Conservation (phyloP, 1,140 invertebrate genomes). For the Heliconius melpomene region DNA sequence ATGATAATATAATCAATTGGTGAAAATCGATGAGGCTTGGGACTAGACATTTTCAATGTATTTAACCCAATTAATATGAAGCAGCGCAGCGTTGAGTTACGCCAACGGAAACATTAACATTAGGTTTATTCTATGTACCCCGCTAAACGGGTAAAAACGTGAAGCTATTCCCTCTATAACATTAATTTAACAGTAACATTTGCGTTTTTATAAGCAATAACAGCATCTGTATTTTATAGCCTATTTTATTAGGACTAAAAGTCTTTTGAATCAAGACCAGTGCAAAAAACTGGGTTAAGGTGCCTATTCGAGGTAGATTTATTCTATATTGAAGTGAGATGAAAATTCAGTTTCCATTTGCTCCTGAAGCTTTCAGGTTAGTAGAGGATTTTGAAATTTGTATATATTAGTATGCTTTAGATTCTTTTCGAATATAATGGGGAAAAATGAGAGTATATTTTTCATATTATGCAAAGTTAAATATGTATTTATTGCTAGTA, state of each 20-base stretch:
- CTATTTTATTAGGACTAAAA: constrained; percentile 24
- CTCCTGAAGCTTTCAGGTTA: constrained; percentile 27
- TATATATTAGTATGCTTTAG: constrained; percentile 18
- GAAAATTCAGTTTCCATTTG: constrained; percentile 37
- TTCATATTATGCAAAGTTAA: constrained; percentile 2
- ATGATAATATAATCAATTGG: background rate
- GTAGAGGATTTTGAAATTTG: constrained; percentile 21
- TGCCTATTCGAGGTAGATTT: constrained; percentile 33
- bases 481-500: background rate
- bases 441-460: background rate
- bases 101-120: no score
- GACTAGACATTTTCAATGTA: background rate
- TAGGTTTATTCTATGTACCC: no score
- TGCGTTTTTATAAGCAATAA: background rate
- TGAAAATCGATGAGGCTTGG: background rate
- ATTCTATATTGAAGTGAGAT: constrained; percentile 29
- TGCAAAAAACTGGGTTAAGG: constrained; percentile 37
- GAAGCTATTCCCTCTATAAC: no score
- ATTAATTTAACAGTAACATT: background rate
- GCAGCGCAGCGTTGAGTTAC: no score
- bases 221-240: constrained; percentile 24
- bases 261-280: constrained; percentile 18
- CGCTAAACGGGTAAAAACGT: no score
- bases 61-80: background rate
- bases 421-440: constrained; percentile 10